These are phyloP conservation scores for Opisthocomus hoazin DNA, from an alignment of 2,113 vertebrate species.

Conservation along the genomic window DNA sequence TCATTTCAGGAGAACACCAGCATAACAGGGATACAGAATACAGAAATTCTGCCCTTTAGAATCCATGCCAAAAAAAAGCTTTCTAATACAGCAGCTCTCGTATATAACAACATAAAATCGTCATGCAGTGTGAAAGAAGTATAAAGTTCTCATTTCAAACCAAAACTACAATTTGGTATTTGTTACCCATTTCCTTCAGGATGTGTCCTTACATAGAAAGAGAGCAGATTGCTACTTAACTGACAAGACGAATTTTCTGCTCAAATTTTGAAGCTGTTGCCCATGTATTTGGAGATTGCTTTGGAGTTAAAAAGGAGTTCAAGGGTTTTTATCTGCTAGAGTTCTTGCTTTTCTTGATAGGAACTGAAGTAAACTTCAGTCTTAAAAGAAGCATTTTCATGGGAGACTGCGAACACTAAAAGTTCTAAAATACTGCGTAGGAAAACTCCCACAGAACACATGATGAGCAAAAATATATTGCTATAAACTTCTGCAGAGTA, in stretches of 20 bases:
- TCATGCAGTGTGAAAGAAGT: not conserved
- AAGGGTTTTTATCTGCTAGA: not conserved
- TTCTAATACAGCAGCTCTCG: not conserved
- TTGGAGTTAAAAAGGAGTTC: not conserved
- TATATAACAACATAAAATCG: not conserved
- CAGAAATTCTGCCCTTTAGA: not conserved
- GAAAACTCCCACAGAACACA: slow-evolving; percentile 43
- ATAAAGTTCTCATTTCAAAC: not conserved
- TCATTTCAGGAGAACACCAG: slow-evolving; percentile 36
- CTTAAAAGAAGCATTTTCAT: not conserved
- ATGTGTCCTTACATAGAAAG: not conserved
- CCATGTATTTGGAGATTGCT: not conserved
- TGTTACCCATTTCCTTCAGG: not conserved
- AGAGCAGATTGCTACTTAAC: not conserved
- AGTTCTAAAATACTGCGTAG: not conserved
- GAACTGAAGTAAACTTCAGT: not conserved
- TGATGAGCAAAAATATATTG: not conserved
- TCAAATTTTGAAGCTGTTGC: not conserved
- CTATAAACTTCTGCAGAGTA: not conserved
- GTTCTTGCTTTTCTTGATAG: not conserved
- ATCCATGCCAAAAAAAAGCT: not conserved
- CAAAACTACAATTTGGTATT: not conserved
- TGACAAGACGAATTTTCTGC: not conserved
- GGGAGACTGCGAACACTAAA: not conserved
- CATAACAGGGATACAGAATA: not conserved